Evolutionary conservation across 2,113 vertebrate genomes (phyloP).

Genomic region (Ondatra zibethicus): DNA sequence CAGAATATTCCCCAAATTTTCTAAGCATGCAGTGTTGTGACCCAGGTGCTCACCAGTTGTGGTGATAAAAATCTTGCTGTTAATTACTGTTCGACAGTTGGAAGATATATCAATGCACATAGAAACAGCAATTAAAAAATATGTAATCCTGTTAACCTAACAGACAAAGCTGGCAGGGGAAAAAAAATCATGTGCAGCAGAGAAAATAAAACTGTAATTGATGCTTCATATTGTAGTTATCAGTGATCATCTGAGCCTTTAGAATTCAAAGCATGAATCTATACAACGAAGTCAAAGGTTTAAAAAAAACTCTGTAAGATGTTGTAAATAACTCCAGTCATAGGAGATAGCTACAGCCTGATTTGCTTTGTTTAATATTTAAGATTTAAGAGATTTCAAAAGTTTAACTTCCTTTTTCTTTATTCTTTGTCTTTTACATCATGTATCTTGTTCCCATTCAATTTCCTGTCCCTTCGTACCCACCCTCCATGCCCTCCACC

Average conservation of each 20-base stretch:
- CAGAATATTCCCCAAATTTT: neutral
- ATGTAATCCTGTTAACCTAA: conserved; percentile 63
- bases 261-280: neutral
- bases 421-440: neutral
- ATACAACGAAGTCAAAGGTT: neutral
- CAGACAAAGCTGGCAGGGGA: conserved; percentile 61
- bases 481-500: no score
- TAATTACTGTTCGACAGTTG: conserved; percentile 57
- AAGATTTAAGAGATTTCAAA: neutral
- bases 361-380: neutral
- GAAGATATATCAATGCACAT: conserved; percentile 63
- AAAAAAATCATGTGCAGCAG: conserved; percentile 52
- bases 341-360: neutral
- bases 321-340: neutral
- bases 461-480: no score
- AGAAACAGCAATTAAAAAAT: conserved; percentile 74
- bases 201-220: conserved; percentile 61
- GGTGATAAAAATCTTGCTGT: conserved; percentile 71
- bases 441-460: neutral
- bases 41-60: conserved; percentile 69
- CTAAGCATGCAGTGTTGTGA: neutral
- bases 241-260: conserved; percentile 26
- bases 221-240: conserved; percentile 47
- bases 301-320: neutral
- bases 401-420: neutral